A percentile compares a stretch with the other conserved stretches of the same genome.
Evolutionary conservation across 2,113 vertebrate genomes (phyloP).

Genomic region (Zosterops pallidus): DNA sequence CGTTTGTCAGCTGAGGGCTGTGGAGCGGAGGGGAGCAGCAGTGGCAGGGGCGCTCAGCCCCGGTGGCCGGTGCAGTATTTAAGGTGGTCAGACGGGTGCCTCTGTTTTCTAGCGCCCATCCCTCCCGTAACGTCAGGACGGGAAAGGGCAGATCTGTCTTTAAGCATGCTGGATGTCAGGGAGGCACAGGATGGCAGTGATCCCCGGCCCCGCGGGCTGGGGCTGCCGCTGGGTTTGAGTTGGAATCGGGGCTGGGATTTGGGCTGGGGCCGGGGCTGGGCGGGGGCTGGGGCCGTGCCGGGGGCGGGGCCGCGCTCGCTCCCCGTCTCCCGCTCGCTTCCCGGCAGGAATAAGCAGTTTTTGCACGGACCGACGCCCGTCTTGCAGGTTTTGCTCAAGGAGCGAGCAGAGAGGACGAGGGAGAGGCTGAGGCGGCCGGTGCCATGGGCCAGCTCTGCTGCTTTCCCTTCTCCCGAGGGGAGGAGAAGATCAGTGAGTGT

Average conservation of each 20-base stretch:
- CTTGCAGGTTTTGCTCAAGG: conserved; percentile 34
- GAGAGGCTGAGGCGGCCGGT: conserved; percentile 46
- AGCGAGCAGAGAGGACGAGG: conserved; percentile 25
- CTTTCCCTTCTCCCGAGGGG: conserved; percentile 89
- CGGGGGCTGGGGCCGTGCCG: not conserved
- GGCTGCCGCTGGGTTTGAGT: too few relatives aligned
- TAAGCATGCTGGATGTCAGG: not conserved
- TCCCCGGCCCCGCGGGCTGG: not conserved
- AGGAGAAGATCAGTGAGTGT: conserved; percentile 93
- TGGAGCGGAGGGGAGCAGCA: not conserved
- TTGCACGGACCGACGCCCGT: not conserved
- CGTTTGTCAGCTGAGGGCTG: not conserved
- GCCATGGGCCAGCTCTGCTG: conserved; percentile 97
- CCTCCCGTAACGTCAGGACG: not conserved
- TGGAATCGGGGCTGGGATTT: not conserved
- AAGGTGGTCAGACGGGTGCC: not conserved
- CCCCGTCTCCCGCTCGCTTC: not conserved
- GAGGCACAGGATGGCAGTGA: not conserved
- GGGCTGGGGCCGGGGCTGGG: not conserved
- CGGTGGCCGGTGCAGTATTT: not conserved
- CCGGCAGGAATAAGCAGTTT: conserved; percentile 16
- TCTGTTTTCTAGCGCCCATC: not conserved
- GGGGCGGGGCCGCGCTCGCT: not conserved
- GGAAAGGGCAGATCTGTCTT: not conserved
- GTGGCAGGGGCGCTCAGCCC: not conserved